These are phyloP conservation scores for Amniataba percoides DNA, from an alignment of 2,797 vertebrate species.

Conservation along the genomic window DNA sequence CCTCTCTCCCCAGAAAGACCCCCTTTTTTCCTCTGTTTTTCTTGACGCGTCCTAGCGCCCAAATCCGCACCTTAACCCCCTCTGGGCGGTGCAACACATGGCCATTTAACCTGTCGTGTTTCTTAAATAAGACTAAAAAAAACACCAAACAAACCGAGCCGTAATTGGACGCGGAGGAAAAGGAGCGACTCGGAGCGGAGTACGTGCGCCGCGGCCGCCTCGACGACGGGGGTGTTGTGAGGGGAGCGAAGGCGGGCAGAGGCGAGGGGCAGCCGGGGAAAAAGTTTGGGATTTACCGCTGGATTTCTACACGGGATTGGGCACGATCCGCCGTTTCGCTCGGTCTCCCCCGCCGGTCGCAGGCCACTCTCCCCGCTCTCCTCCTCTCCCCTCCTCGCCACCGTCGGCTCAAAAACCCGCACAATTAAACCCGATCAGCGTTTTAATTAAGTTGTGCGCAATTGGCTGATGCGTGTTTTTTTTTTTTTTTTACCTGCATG, in stretches of 20 bases:
- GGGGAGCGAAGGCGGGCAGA: conserved; percentile 65
- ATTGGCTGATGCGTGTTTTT: conserved; percentile 82
- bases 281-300: conserved; percentile 87
- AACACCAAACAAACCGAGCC: not conserved
- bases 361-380: conserved; percentile 52
- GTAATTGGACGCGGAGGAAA: conserved; percentile 78
- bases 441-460: conserved; percentile 88
- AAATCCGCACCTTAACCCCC: conserved; percentile 70
- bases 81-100: conserved; percentile 72
- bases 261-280: conserved; percentile 71
- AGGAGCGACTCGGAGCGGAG: conserved; percentile 76
- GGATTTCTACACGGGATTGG: conserved; percentile 73
- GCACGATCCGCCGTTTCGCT: conserved; percentile 69
- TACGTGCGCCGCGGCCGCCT: conserved; percentile 78
- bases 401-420: conserved; percentile 43
- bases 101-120: conserved; percentile 57
- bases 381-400: too few species aligned
- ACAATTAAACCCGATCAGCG: conserved; percentile 74
- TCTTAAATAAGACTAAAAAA: too few species aligned
- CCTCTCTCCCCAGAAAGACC: conserved; percentile 70
- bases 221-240: conserved; percentile 80
- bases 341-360: conserved; percentile 61
- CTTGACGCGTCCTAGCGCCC: conserved; percentile 63
- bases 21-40: conserved; percentile 31
- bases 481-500: conserved; percentile 86